These are phyloP conservation scores for Rhinolophus ferrumequinum DNA, from an alignment of 2,113 vertebrate genomes.

Conservation along the genomic window DNA sequence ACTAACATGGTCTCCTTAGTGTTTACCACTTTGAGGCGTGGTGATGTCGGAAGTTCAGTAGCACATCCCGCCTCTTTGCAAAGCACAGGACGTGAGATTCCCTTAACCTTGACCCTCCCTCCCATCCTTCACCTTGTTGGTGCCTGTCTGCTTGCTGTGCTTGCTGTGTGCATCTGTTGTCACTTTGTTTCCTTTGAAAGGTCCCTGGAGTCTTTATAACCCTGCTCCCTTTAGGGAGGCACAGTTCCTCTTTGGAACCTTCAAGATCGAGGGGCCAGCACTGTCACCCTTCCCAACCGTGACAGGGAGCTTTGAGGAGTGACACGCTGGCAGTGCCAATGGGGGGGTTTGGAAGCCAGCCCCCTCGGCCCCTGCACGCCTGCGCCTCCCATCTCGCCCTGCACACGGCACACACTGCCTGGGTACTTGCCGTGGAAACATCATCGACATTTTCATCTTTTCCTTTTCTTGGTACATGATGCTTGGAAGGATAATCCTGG, in stretches of 20 bases:
- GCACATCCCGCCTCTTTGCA: fast-evolving
- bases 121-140: fast-evolving
- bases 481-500: not conserved
- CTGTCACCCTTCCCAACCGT: fast-evolving
- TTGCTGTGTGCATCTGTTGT: fast-evolving
- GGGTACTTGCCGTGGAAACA: not conserved
- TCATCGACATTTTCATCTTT: not conserved
- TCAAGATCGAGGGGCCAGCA: fast-evolving
- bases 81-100: fast-evolving
- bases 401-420: fast-evolving
- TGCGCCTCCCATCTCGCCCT: fast-evolving
- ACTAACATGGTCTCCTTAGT: not conserved
- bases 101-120: fast-evolving
- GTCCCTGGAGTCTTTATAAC: not conserved
- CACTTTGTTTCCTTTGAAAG: too few species aligned
- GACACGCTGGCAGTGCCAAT: fast-evolving
- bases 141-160: fast-evolving
- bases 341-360: too few species aligned
- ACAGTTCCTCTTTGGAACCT: too few species aligned
- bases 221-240: fast-evolving
- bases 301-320: too few species aligned
- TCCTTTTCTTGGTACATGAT: not conserved
- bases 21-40: fast-evolving
- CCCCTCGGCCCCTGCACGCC: fast-evolving
- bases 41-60: fast-evolving